These are phyloP conservation scores for Pollimyrus isidori DNA, from an alignment of 2,113 vertebrate genomes.

Conservation along the genomic window DNA sequence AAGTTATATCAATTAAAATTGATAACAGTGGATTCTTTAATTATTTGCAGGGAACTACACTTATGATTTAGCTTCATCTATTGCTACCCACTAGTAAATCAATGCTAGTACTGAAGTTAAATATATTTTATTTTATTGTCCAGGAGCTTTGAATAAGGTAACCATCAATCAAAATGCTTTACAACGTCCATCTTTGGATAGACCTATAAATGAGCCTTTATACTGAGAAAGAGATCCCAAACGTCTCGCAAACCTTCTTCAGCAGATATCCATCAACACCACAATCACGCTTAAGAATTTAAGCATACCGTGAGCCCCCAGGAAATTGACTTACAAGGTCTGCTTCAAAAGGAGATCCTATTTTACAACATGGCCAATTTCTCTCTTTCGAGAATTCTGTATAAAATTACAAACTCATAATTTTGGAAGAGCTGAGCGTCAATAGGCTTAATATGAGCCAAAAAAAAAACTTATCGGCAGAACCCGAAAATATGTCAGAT, in stretches of 20 bases:
- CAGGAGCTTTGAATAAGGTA: neutral
- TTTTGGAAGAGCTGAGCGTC: neutral
- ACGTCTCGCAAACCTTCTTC: neutral
- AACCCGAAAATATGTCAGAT: neutral
- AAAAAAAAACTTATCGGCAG: neutral
- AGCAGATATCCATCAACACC: neutral
- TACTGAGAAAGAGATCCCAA: neutral
- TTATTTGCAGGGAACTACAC: neutral
- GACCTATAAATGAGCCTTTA: neutral
- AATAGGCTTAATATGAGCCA: neutral
- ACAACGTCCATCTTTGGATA: neutral
- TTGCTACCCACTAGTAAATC: neutral
- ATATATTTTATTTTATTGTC: neutral
- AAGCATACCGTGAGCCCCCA: neutral
- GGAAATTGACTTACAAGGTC: neutral
- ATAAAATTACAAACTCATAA: neutral
- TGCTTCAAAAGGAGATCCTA: slow-evolving; percentile 5
- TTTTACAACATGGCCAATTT: neutral
- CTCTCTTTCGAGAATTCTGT: neutral
- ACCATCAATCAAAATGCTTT: neutral
- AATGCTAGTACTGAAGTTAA: neutral
- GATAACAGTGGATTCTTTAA: neutral
- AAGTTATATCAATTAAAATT: neutral
- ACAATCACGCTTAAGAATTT: neutral
- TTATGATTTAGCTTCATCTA: neutral